Conservation (phyloP, 2,113 vertebrate genomes). For the Nettapus auritus region DNA sequence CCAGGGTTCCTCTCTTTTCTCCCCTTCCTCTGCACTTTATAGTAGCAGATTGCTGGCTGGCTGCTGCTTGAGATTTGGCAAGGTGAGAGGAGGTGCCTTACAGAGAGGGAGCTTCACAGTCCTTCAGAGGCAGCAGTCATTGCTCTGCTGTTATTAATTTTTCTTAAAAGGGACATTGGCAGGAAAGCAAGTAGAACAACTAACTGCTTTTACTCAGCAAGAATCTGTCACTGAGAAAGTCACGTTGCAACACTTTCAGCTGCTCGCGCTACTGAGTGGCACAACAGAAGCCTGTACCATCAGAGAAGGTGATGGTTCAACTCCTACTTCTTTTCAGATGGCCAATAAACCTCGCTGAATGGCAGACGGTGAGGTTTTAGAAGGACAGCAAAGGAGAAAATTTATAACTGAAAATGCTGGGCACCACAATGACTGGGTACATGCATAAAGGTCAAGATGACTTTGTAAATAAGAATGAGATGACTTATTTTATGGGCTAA, state of each 20-base stretch:
- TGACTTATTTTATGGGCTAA: neutral
- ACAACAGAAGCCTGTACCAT: rapidly evolving
- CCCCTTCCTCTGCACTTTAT: neutral
- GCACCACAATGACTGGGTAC: neutral
- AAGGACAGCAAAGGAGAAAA: neutral
- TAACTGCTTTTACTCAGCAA: neutral
- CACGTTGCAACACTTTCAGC: neutral
- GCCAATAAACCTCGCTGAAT: neutral
- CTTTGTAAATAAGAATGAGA: neutral
- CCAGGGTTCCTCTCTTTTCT: neutral
- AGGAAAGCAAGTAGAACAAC: neutral
- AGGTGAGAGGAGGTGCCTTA: neutral
- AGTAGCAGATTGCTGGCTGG: neutral
- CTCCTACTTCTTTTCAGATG: neutral
- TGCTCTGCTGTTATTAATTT: neutral
- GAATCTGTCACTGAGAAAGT: neutral
- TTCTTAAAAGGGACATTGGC: neutral
- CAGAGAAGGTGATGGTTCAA: neutral
- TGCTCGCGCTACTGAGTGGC: neutral
- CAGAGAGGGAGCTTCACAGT: neutral
- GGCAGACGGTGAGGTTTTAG: neutral
- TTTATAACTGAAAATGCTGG: neutral
- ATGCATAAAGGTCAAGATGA: neutral
- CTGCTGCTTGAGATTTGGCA: neutral
- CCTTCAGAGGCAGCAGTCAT: neutral